A percentile compares a stretch with the other conserved stretches of the same genome.
Conservation (phyloP, 2,113 vertebrate genomes). For the Rynchops niger region DNA sequence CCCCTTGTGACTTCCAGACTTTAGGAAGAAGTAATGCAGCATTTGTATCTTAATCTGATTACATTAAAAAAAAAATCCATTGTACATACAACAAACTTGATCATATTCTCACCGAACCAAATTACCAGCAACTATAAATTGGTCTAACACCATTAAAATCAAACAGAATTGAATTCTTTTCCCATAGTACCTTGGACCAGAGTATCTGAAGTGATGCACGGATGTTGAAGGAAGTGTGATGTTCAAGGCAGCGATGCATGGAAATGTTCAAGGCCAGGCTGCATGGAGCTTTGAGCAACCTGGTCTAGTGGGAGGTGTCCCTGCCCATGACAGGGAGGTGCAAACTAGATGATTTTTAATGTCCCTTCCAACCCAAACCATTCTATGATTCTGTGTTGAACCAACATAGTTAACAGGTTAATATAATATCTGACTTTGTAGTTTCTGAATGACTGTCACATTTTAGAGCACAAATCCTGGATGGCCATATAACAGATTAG, state of each 20-base stretch:
- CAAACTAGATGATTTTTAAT: no score
- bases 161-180: neutral
- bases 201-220: neutral
- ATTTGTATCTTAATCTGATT: neutral
- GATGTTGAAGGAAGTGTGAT: neutral
- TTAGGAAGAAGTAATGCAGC: neutral
- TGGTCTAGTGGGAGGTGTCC: no score
- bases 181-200: neutral
- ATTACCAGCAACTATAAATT: neutral
- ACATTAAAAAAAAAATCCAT: neutral
- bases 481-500: neutral
- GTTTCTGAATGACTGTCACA: neutral
- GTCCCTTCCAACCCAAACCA: no score
- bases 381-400: neutral
- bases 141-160: neutral
- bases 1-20: neutral
- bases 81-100: neutral
- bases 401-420: neutral
- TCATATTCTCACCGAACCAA: neutral
- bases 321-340: no score
- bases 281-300: no score
- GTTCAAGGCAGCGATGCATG: no score
- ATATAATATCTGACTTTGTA: neutral
- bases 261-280: no score
- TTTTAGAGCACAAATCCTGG: neutral